Evolutionary conservation across 2,888 invertebrate genomes (phyloP), one percentile per base, ranked within the genome.

Genomic region (Cryptocheilus praepositus): DNA sequence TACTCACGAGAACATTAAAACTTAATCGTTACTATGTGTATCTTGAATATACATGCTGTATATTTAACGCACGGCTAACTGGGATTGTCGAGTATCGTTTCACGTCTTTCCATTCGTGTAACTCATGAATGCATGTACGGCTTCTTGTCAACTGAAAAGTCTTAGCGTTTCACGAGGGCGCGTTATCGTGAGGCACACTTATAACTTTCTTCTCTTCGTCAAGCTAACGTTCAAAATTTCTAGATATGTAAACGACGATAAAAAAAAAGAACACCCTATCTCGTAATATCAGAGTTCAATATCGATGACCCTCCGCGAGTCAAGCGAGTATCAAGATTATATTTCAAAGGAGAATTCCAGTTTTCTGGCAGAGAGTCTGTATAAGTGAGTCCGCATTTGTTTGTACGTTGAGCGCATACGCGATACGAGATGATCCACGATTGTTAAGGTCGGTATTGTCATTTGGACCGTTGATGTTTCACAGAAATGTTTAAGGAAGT

Each of bases 11-110:
- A 53, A 61, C 28, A 36, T 51, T 46, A 28, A 63, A 52, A 43
- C 56, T 62, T 43, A 61, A 45, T 43, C 36, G 58, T 64, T 59
- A 28, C 62, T 64, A 52, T 67, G 45, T 18, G 36, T 64, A 52
- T 52, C 44, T 57, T 28, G 60, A 62, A 25, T 66, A 69, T 61
- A 63, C 57, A 61, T 4, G 8, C 44, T 13, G 19, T 61, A 61
- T n/a, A 19, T 45, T 61, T 49, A 57, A 46, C 45, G 49, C 25
- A 46, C 44, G 25, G 18, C 45, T 58, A 25, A 21, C 25, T 16
- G 45, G 22, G 16, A 16, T 46, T 21, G 46, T 58, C 43, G 25
- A 11, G 36, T 36, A 11, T 36, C 25, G 25, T 36, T 36, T 36
- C 3, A 11, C 11, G 8, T 11, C 3, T 7, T 36, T 36, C 36